These are phyloP conservation scores for Biston stratarius DNA, from an alignment of 2,888 invertebrate species.

Conservation along the genomic window DNA sequence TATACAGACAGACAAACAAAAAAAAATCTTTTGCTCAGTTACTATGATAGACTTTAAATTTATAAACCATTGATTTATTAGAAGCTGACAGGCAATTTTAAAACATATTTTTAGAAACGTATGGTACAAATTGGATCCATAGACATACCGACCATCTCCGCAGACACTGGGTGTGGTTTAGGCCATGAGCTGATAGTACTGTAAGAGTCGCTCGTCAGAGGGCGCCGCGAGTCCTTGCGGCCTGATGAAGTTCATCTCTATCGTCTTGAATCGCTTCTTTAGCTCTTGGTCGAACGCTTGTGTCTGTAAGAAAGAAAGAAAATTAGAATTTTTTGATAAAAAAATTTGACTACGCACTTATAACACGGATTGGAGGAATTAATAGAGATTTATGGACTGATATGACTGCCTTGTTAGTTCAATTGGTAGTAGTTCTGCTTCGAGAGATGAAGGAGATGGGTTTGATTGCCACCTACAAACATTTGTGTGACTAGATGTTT, in stretches of 20 bases:
- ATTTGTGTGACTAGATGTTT: too few species aligned
- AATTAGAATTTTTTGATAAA: background rate
- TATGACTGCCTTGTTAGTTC: too few species aligned
- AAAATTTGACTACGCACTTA: too few species aligned
- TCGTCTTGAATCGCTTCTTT: conserved; percentile 90
- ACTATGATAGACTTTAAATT: background rate
- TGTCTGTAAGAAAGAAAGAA: conserved; percentile 27
- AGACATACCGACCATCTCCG: conserved; percentile 13
- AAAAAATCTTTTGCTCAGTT: background rate
- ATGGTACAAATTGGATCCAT: background rate
- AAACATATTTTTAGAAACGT: background rate
- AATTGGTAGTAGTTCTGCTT: too few species aligned
- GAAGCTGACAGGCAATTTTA: background rate
- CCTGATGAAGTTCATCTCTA: conserved; percentile 91
- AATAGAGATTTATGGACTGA: too few species aligned
- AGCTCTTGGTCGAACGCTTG: conserved; percentile 92
- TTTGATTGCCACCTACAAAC: too few species aligned
- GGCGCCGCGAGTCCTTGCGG: conserved; percentile 87
- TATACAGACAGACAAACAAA: too few species aligned
- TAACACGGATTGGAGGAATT: too few species aligned
- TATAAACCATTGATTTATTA: background rate
- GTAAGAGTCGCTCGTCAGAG: conserved; percentile 88
- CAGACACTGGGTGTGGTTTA: conserved; percentile 49
- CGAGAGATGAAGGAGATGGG: too few species aligned
- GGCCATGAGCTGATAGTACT: conserved; percentile 88